These are phyloP conservation scores for Labeo calbasu DNA, from an alignment of 2,797 vertebrate genomes.

Conservation along the genomic window DNA sequence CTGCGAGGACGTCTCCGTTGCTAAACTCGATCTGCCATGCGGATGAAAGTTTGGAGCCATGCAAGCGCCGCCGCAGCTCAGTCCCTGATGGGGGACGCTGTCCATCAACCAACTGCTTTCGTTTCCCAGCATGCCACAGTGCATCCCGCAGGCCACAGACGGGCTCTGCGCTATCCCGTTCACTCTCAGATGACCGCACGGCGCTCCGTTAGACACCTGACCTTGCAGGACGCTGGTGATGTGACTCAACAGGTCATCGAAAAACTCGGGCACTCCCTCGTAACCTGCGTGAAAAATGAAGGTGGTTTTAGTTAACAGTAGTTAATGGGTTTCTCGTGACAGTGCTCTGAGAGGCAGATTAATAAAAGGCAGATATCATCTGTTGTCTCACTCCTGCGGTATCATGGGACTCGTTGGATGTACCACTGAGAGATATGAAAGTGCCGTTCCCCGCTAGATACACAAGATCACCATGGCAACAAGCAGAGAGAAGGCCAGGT, in stretches of 20 bases:
- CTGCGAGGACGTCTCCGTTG: slow-evolving; percentile 86
- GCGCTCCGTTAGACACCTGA: slow-evolving; percentile 74
- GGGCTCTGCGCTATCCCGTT: slow-evolving; percentile 70
- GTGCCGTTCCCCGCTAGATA: slow-evolving; percentile 38
- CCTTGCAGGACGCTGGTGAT: slow-evolving; percentile 89
- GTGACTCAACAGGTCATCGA: slow-evolving; percentile 94
- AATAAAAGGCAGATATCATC: slow-evolving; percentile 36
- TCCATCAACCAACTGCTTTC: slow-evolving; percentile 82
- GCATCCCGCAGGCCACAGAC: slow-evolving; percentile 71
- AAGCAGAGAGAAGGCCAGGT: slow-evolving; percentile 34
- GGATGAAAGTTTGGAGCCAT: slow-evolving; percentile 84
- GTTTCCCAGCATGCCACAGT: slow-evolving; percentile 75
- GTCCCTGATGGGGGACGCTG: slow-evolving; percentile 81
- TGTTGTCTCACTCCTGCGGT: slow-evolving; percentile 39
- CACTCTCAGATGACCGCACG: slow-evolving; percentile 64
- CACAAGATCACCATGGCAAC: slow-evolving; percentile 56
- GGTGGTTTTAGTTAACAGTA: neutral
- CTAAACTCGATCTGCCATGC: slow-evolving; percentile 80
- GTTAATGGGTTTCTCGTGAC: neutral
- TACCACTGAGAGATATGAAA: slow-evolving; percentile 39
- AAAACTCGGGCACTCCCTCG: slow-evolving; percentile 95
- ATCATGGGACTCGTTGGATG: slow-evolving; percentile 41
- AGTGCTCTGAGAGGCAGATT: slow-evolving; percentile 9
- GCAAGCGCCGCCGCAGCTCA: slow-evolving; percentile 79
- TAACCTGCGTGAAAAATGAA: slow-evolving; percentile 81